Evolutionary conservation across 2,113 vertebrate genomes (phyloP), one percentile per base, ranked within the genome.

Genomic region (Tursiops truncatus): DNA sequence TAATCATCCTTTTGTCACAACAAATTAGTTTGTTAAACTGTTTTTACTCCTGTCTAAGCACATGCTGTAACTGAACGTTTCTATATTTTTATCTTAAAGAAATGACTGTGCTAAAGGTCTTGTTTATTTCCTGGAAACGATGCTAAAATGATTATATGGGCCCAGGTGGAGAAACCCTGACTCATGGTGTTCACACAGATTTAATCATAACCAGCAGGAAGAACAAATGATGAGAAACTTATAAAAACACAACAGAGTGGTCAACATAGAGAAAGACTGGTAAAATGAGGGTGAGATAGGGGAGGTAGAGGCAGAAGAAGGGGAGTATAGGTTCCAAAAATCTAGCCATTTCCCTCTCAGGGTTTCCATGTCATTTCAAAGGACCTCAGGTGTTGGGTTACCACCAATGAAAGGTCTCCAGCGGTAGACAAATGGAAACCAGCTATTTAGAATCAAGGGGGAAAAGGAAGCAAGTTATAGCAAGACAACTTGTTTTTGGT

Each of bases 31-130:
- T 90, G 21, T 82, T 91, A 90, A 94, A 76, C 44, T 68, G 50
- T 62, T 74, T 94, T 86, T 25, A 76, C 14, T 26, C 33, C 73
- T 71, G 79, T 92, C 53, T 77, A 91, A 91, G 67, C 36, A 89
- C 38, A 79, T 79, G 60, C 21, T 62, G 3, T 53, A 53, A 94
- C 33, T 25, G 31, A 31, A 71, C 15, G 12, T 33, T 67, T 89
- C 63, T 62, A 5, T 82, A 88, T 81, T 80, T 94, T 92, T 65
- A 65, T 71, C 56, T 87, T 92, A 92, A 92, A 92, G 79, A 94
- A 96, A 94, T 62, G 23, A 70, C 74, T 96, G n/a, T 47, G 25
- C 31, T 60, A 63, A 94, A 33, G 41, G 38, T 79, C 89, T 87
- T 71, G 17, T 14, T 25, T 79, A 47, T 20, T 79, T 84, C 28